Conservation (phyloP, 2,888 invertebrate genomes). For the Spisula solida region DNA sequence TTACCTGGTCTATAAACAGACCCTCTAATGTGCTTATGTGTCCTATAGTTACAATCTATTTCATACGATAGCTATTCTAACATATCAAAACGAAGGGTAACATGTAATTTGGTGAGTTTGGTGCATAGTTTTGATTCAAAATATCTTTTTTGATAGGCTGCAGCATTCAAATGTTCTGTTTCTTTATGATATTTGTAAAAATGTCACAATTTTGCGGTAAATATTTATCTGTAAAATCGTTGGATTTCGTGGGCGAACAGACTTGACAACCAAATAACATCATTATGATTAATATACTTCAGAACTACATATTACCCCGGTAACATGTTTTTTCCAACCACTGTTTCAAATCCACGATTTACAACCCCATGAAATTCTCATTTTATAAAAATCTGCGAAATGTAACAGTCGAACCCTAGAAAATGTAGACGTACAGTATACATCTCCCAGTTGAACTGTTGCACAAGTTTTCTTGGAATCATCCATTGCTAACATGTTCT, state of each 20-base stretch:
- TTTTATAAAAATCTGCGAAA: too few relatives aligned
- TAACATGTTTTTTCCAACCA: neutral
- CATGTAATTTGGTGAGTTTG: conserved; percentile 45
- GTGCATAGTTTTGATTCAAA: neutral
- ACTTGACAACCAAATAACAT: neutral
- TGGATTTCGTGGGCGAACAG: neutral
- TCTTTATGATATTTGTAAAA: neutral
- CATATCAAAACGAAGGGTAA: conserved; percentile 37
- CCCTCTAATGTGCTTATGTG: conserved; percentile 51
- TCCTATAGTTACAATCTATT: conserved; percentile 42
- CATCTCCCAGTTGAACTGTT: too few relatives aligned
- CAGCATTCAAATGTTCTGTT: neutral
- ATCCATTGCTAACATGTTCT: too few relatives aligned
- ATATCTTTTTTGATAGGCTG: neutral
- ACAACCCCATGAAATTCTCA: too few relatives aligned
- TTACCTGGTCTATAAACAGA: conserved; percentile 24
- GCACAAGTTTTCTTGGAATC: too few relatives aligned
- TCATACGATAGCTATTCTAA: conserved; percentile 45
- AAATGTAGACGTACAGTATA: too few relatives aligned
- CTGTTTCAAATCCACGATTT: too few relatives aligned
- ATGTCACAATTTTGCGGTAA: neutral
- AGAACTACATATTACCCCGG: neutral
- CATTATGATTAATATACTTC: neutral
- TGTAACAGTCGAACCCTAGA: too few relatives aligned
- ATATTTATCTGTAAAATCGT: neutral